Evolutionary conservation across 2,797 vertebrate species (phyloP).

Genomic region (Erithacus rubecula): DNA sequence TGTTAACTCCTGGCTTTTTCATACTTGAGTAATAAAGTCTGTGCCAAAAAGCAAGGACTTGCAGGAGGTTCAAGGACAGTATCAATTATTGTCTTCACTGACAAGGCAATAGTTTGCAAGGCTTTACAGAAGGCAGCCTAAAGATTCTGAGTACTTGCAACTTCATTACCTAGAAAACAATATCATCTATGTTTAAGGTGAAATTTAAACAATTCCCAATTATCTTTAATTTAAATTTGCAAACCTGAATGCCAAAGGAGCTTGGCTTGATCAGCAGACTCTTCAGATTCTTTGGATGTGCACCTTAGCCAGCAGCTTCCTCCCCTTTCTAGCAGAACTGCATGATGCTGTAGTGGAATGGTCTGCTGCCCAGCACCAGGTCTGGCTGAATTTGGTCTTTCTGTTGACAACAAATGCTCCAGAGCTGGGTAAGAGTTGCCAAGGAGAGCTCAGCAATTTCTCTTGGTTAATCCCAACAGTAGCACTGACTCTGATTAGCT

Average conservation of each 20-base stretch:
- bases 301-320: neutral
- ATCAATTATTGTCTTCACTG: neutral
- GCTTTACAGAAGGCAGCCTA: neutral
- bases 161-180: neutral
- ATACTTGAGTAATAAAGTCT: neutral
- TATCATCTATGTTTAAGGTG: neutral
- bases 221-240: neutral
- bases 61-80: neutral
- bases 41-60: neutral
- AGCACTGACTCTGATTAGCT: slow-evolving; percentile 27
- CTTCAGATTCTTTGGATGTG: neutral
- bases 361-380: neutral
- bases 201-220: neutral
- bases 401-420: neutral
- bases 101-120: neutral
- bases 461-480: neutral
- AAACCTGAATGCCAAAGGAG: neutral
- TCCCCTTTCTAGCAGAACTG: neutral
- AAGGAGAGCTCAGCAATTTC: slow-evolving; percentile 11
- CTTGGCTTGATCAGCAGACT: neutral
- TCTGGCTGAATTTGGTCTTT: neutral
- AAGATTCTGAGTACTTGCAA: neutral
- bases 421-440: neutral
- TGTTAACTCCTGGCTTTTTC: neutral
- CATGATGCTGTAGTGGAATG: rapidly evolving